Percentiles rank a stretch among this genome's conserved stretches.
These are phyloP conservation scores for Periplaneta americana DNA, from an alignment of 1,140 invertebrate genomes.

Conservation along the genomic window DNA sequence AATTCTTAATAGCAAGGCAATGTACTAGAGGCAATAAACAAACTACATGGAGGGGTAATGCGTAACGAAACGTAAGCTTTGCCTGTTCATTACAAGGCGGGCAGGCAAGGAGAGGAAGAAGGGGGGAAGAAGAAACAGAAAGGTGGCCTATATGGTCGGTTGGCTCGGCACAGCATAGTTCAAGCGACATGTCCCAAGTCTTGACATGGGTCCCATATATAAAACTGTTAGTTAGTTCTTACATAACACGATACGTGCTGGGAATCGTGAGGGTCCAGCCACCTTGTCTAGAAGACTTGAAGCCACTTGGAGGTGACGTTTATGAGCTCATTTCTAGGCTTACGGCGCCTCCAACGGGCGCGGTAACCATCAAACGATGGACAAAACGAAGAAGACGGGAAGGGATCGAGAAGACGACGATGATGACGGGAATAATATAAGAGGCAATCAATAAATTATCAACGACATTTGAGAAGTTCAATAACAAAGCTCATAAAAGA, in stretches of 20 bases:
- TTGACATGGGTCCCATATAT: background rate
- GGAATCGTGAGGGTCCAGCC: background rate
- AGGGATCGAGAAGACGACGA: background rate
- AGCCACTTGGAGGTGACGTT: background rate
- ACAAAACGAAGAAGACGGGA: background rate
- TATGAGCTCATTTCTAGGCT: background rate
- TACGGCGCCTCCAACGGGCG: background rate
- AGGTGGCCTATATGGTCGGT: background rate
- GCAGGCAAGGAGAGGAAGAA: background rate
- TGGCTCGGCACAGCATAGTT: background rate
- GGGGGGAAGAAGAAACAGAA: background rate
- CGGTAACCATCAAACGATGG: background rate
- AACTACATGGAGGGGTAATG: background rate
- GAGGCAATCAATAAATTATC: background rate
- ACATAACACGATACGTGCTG: background rate
- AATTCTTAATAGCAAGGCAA: background rate
- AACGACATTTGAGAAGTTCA: background rate
- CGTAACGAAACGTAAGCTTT: background rate
- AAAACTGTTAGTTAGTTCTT: background rate
- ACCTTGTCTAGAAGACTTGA: background rate
- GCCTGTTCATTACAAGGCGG: background rate
- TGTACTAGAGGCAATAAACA: background rate
- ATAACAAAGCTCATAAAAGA: background rate
- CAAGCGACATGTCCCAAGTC: background rate
- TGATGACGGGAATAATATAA: background rate